Base-by-base conservation (phyloP, 1,140 invertebrate genomes). In the Linepithema humile region DNA sequence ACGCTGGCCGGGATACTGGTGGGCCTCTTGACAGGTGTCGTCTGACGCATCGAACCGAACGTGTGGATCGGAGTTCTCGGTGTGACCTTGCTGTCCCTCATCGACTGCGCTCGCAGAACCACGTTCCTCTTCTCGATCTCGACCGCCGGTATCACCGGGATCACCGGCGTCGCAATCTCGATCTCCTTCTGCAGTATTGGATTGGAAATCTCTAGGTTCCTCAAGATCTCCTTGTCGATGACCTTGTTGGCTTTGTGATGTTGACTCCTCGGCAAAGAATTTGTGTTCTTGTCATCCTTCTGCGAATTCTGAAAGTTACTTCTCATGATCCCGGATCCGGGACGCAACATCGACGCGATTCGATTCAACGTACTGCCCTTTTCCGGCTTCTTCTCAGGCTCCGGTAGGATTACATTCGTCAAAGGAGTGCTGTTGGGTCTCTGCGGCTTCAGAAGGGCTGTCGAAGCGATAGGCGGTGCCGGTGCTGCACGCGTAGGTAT, bases 131-230 rank as follows among this genome's bases (percentile, higher is more conserved):
- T 94, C 3, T 93, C 91, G 0, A 89, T 62, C 15, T 94, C 92
- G 94, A 85, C 89, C 6, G 92, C 91, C 10, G 94, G 88, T 9
- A 92, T 91, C 0, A 96, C 95, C 0, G 96, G 95, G 2, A 96
- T 94, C 7, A 95, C 94, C 1, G 94, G 95, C 0, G 94, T 93
- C 0, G 96, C 94, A 0, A 97, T 92, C 53, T 96, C 95, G 1
- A 96, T 96, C 45, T 96, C 95, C 43, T 95, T 95, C 88, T 97
- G 96, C 1, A 95, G 95, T 88, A 98, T 98, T 0, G 97, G 97
- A 91, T 96, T 95, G 0, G 97, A 98, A 88, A 98, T 98, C 91
- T 98, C 96, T 38, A 98, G 90, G 57, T 96, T 96, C n/a, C 97
- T 95, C 40, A 98, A 89, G 0, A 95, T 95, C 9, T 96, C 96